Evolutionary conservation across 2,113 vertebrate genomes (phyloP), one percentile per base, ranked within the genome.

Genomic region (Neogobius melanostomus): DNA sequence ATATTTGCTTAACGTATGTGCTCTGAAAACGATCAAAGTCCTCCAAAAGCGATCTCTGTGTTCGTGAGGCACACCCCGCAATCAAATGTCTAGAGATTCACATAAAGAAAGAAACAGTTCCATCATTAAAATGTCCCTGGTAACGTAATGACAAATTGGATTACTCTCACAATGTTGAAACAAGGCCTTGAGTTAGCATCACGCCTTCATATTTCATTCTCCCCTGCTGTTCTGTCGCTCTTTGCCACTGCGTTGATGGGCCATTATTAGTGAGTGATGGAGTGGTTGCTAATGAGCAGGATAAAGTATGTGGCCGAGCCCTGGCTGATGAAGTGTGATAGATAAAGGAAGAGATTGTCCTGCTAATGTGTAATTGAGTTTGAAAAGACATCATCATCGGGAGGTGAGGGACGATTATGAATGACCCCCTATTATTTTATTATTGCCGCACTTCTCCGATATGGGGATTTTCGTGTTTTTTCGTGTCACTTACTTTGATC

Each of bases 191-290:
- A 77, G 83, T 83, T 89, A 91, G 88, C 69, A 81, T 83, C 76
- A 78, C 76, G 81, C 86, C 79, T 92, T 92, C 86, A 92, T 91
- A 91, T 90, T 91, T 92, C 85, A 92, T 87, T 90, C 74, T 76
- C 82, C 80, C 82, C 68, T 68, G 81, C 79, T 81, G 82, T 84
- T 88, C 87, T 86, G 82, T 89, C 77, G 86, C 86, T 87, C 84
- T 87, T 67, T 83, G 80, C 85, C 88, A 90, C 86, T 87, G 63
- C 76, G 83, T 88, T 92, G 89, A 92, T 85, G 85, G 87, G 82
- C 82, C 82, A 84, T 91, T 90, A 92, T 92, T 90, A 91, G 83
- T 84, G 81, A 86, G 81, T 89, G 89, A 91, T 91, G 77, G 81
- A 91, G 84, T 82, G 88, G 88, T 85, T 88, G 84, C 87, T 91